phyloP scores from a whole-genome alignment of 2,113 vertebrate genomes.

The Macquaria australasica region DNA sequence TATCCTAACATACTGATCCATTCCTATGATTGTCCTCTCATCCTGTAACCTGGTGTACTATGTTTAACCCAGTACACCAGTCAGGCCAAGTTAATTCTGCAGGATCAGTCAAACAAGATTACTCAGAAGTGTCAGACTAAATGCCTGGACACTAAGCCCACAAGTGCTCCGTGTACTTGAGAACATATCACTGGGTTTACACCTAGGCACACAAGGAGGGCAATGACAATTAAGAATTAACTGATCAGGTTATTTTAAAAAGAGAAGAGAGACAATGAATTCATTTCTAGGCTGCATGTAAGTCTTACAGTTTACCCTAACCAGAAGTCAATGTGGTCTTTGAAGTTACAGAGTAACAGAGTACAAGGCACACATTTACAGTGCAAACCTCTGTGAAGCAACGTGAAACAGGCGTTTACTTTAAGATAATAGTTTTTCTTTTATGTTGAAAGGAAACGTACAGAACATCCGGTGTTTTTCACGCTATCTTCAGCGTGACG shows the following conservation, averaged over 20 bases:
- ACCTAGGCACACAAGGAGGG: background rate
- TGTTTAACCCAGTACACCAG: background rate
- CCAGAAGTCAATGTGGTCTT: no score
- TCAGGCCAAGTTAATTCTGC: constrained; percentile 12
- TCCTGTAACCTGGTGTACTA: background rate
- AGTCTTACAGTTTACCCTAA: background rate
- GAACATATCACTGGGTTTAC: background rate
- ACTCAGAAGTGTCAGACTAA: constrained; percentile 15
- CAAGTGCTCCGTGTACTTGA: constrained; percentile 1
- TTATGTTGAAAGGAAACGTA: no score
- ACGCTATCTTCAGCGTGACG: background rate
- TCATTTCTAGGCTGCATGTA: background rate
- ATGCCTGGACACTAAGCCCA: constrained; percentile 18
- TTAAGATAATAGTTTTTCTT: no score
- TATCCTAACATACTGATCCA: background rate
- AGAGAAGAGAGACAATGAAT: no score
- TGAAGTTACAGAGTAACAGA: no score
- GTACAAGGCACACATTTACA: background rate
- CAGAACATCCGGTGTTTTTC: no score
- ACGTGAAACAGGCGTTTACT: no score
- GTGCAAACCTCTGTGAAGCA: background rate
- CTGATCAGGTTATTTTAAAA: background rate
- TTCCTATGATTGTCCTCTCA: no score
- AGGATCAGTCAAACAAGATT: constrained; percentile 61
- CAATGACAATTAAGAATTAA: background rate